Evolutionary conservation across 2,888 invertebrate species (phyloP).

Genomic region (Agrochola circellaris): DNA sequence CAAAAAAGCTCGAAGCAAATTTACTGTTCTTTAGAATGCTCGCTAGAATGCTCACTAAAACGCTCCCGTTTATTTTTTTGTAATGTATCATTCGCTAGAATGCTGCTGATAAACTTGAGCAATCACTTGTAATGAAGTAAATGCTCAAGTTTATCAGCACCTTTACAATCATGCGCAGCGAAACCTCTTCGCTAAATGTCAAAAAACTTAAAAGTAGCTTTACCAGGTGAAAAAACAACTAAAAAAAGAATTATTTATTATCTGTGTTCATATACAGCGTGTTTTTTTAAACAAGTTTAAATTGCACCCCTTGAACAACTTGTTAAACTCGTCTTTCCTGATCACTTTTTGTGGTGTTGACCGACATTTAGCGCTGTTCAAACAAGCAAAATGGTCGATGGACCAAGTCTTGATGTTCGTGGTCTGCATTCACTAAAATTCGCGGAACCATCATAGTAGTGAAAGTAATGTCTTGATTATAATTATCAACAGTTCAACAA

Average conservation of each 20-base stretch:
- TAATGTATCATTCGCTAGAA: too few species aligned
- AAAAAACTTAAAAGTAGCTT: constrained; percentile 2
- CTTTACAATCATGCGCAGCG: neutral
- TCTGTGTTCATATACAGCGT: constrained; percentile 1
- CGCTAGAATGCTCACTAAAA: too few species aligned
- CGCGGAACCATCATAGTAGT: constrained; percentile 75
- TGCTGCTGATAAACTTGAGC: too few species aligned
- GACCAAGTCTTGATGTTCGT: constrained; percentile 64
- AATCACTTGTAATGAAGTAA: too few species aligned
- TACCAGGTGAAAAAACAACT: constrained; percentile 3
- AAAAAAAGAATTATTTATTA: constrained; percentile 10
- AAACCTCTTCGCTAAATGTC: constrained; percentile 14
- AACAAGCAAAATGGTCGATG: constrained; percentile 56
- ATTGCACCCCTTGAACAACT: constrained; percentile 38
- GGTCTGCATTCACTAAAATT: constrained; percentile 73
- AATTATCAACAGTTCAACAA: constrained; percentile 56
- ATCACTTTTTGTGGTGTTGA: constrained; percentile 59
- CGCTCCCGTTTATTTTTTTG: too few species aligned
- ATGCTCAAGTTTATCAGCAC: too few species aligned
- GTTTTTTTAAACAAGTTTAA: constrained; percentile 36
- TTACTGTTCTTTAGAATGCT: too few species aligned
- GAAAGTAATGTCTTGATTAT: constrained; percentile 76
- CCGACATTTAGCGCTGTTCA: constrained; percentile 62
- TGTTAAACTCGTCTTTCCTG: constrained; percentile 44
- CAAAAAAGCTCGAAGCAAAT: too few species aligned